These are phyloP conservation scores for Neoscelio sp. DNA, from an alignment of 2,888 invertebrate genomes.

Conservation along the genomic window DNA sequence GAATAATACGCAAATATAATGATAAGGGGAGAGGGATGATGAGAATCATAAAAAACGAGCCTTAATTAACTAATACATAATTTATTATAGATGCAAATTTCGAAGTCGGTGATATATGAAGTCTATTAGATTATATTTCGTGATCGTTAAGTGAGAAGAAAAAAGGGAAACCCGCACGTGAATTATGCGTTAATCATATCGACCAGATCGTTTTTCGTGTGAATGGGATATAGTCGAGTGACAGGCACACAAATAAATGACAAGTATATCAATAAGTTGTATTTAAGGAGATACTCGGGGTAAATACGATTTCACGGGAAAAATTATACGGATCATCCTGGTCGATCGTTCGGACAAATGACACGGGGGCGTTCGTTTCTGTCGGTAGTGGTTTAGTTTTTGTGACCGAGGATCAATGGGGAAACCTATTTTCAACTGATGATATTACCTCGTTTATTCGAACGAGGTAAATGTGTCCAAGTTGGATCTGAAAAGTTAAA, in stretches of 20 bases:
- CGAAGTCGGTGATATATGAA: slow-evolving; percentile 75
- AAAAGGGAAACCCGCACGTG: no score
- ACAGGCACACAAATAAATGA: slow-evolving; percentile 46
- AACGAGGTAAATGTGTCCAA: no score
- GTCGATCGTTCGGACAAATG: no score
- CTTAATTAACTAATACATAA: slow-evolving; percentile 74
- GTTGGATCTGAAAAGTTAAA: no score
- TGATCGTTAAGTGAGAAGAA: slow-evolving; percentile 75
- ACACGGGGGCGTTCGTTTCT: no score
- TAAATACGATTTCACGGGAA: slow-evolving; percentile 71
- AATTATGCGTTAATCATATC: slow-evolving; percentile 69
- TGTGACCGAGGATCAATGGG: no score
- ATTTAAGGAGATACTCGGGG: slow-evolving; percentile 75
- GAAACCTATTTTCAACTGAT: no score
- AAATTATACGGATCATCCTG: slow-evolving; percentile 24
- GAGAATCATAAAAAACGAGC: slow-evolving; percentile 71
- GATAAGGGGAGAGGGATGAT: slow-evolving; percentile 57
- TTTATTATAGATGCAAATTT: slow-evolving; percentile 74
- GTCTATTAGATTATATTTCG: slow-evolving; percentile 78
- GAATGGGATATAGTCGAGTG: slow-evolving; percentile 44
- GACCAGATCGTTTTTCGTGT: slow-evolving; percentile 58
- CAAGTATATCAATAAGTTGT: slow-evolving; percentile 71
- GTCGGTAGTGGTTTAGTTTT: no score
- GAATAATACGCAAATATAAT: slow-evolving; percentile 63
- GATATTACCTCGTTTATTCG: no score